Evolutionary conservation across 2,888 invertebrate species (phyloP), one percentile per base, ranked within the genome.

Genomic region (Junonia oenone): DNA sequence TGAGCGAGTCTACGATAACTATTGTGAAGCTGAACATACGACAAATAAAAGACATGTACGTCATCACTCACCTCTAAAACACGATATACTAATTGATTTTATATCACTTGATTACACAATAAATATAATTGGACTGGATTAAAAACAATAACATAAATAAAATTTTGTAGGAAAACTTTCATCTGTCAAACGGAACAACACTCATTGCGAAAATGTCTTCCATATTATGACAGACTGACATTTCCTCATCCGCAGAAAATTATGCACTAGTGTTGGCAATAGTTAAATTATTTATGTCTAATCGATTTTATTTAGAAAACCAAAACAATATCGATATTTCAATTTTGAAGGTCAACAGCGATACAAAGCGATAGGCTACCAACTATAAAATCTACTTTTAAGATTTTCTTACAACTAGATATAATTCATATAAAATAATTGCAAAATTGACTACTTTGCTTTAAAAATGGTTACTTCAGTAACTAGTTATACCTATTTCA

Each of bases 1-100:
- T 73, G 70, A 62, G 51, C 43, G 27, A 40, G 47, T 26, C 26
- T 48, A 14, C 35, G 57, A 61, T 61, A 58, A 49, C 27, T 53
- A 49, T 35, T 13, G 45, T 57, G 14, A 35, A 33, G 14, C 35
- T 52, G 17, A 31, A 48, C 45, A 37, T 33, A 26, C 33, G 46
- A 43, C 9, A 48, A 45, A 38, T 45, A 45, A 27, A 35, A 14
- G 29, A 31, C 37, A 31, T 31, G 6, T 37, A 51, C 46, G 51
- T 40, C 40, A 51, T 46, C 19, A 29, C 59, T 59, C 40, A 58
- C 58, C 61, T 56, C 38, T 31, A 33, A 6, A 33, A 27, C 33
- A 29, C 35, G 19, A 40, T 31, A 4, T 19, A n/a, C 2, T 47
- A 15, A 46, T 17, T n/a, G 19, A 5, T 22, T 38, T n/a, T 35